A percentile compares a stretch with the other conserved stretches of the same genome.
phyloP scores from a whole-genome alignment of 2,113 vertebrate species.

The Channa maculata region DNA sequence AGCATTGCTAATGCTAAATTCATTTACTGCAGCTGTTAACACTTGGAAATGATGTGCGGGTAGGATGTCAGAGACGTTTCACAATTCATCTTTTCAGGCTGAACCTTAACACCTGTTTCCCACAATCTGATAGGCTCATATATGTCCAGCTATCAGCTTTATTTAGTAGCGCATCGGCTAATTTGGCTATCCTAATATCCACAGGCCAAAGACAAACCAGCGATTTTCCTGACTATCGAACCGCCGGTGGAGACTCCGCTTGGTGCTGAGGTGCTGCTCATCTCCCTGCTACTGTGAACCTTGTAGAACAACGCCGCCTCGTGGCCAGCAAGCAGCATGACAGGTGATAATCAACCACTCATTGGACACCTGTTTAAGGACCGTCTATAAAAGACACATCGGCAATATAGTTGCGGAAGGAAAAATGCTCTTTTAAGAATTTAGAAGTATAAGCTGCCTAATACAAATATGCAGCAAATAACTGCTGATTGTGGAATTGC shows the following conservation, averaged over 20 bases:
- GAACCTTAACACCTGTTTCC: background rate
- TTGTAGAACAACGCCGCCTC: slow-evolving; percentile 67
- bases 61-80: background rate
- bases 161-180: slow-evolving; percentile 10
- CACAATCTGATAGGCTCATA: background rate
- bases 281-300: slow-evolving; percentile 30
- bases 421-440: background rate
- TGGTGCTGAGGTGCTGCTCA: slow-evolving; percentile 23
- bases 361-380: slow-evolving; percentile 7
- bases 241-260: slow-evolving; percentile 30
- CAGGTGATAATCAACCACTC: slow-evolving; percentile 64
- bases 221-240: slow-evolving; percentile 75
- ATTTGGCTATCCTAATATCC: slow-evolving; percentile 22
- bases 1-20: slow-evolving; percentile 23
- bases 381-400: background rate
- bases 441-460: background rate
- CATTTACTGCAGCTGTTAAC: background rate
- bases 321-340: slow-evolving; percentile 74
- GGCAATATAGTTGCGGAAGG: background rate
- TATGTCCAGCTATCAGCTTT: background rate
- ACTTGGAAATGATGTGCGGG: background rate
- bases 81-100: background rate
- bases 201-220: slow-evolving; percentile 78
- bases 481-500: background rate
- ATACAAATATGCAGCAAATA: background rate